phyloP scores from a whole-genome alignment of 1,140 invertebrate genomes.

The Drosophila lacteicornis region DNA sequence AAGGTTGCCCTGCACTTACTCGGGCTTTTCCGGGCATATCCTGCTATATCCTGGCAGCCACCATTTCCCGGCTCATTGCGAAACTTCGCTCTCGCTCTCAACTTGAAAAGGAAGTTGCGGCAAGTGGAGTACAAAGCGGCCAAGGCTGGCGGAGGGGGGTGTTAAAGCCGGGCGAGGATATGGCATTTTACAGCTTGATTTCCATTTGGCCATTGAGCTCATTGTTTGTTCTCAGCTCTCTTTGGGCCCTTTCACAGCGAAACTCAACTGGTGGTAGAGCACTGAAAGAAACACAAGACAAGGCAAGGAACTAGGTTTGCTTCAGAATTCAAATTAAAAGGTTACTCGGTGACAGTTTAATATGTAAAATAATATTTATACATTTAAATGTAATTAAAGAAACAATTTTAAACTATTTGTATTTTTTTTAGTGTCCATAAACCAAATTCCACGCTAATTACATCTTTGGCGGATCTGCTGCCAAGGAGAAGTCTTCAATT shows the following conservation, averaged over 20 bases:
- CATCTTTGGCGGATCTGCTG: neutral
- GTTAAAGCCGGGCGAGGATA: neutral
- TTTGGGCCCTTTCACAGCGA: neutral
- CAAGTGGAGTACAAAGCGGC: constrained; percentile 10
- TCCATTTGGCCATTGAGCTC: constrained; percentile 63
- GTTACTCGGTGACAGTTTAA: no score
- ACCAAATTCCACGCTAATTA: neutral
- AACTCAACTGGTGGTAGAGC: constrained; percentile 37
- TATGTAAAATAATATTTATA: no score
- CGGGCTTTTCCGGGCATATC: constrained; percentile 40
- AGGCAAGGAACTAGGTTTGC: no score
- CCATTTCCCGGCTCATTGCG: constrained; percentile 54
- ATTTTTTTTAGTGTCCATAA: neutral
- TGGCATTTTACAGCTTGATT: constrained; percentile 67
- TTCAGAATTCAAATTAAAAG: no score
- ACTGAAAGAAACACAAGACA: neutral
- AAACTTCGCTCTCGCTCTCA: constrained; percentile 41
- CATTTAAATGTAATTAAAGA: no score
- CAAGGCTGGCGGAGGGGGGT: neutral
- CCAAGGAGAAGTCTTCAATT: constrained; percentile 4
- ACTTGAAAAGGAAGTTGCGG: constrained; percentile 32
- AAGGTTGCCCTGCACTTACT: neutral
- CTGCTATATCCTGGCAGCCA: constrained; percentile 46
- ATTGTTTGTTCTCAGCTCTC: constrained; percentile 44
- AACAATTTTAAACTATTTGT: no score